A percentile compares a stretch with the other conserved stretches of the same genome.
Conservation (phyloP, 1,140 invertebrate species). For the Drosophila ohnishii region DNA sequence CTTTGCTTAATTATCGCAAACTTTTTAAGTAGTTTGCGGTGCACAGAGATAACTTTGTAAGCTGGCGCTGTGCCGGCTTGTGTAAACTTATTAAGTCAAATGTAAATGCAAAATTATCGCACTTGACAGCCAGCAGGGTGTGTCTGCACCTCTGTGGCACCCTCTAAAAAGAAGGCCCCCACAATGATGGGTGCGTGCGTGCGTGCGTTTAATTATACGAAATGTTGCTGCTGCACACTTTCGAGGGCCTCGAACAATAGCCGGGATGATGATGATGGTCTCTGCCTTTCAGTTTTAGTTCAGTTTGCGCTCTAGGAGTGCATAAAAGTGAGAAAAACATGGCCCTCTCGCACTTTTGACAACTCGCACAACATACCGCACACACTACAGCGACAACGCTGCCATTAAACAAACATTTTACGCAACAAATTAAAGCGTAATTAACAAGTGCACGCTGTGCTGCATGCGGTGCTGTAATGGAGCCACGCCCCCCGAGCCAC, state of each 20-base stretch:
- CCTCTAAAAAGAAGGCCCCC: slow-evolving; percentile 13
- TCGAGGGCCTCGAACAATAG: slow-evolving; percentile 57
- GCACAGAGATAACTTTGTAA: slow-evolving; percentile 68
- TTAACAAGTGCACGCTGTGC: slow-evolving; percentile 77
- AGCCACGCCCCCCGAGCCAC: slow-evolving; percentile 19
- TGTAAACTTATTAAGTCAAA: slow-evolving; percentile 78
- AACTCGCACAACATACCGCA: slow-evolving; percentile 25
- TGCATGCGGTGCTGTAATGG: slow-evolving; percentile 52
- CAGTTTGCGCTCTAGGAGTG: slow-evolving; percentile 31
- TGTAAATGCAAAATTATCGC: slow-evolving; percentile 79
- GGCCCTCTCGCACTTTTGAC: slow-evolving; percentile 51
- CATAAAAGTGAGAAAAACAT: slow-evolving; percentile 78
- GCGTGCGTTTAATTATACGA: slow-evolving; percentile 76
- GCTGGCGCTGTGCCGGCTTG: slow-evolving; percentile 43
- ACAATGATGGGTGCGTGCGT: slow-evolving; percentile 58
- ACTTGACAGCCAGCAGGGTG: slow-evolving; percentile 59
- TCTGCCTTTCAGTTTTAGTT: slow-evolving; percentile 6
- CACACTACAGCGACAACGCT: slow-evolving; percentile 50
- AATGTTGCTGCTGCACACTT: slow-evolving; percentile 69
- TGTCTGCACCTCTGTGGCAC: neutral
- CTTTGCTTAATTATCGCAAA: slow-evolving; percentile 78
- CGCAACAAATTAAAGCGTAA: slow-evolving; percentile 81
- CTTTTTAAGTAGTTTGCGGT: slow-evolving; percentile 78
- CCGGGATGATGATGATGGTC: neutral
- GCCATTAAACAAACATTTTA: slow-evolving; percentile 81